Percentiles rank a stretch among this genome's conserved stretches.
These are phyloP conservation scores for Notarius lentiginosus DNA, from an alignment of 2,113 vertebrate genomes.

Conservation along the genomic window DNA sequence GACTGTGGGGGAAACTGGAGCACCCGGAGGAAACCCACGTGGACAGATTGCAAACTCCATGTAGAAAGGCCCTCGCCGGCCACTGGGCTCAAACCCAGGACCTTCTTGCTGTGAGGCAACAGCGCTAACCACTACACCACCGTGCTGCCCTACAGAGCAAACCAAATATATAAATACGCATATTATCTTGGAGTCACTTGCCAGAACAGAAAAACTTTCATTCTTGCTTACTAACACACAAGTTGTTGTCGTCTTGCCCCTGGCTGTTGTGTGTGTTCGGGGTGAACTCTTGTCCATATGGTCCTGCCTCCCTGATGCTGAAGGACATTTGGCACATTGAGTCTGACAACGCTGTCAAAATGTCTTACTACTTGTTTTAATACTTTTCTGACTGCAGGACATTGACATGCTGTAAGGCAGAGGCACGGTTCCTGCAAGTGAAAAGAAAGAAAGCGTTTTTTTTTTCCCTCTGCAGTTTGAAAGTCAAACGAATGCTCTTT, in stretches of 20 bases:
- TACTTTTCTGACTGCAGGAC: slow-evolving; percentile 18
- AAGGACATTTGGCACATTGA: slow-evolving; percentile 28
- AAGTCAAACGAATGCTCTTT: slow-evolving; percentile 33
- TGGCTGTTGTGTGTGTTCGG: slow-evolving; percentile 10
- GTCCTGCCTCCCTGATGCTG: slow-evolving; percentile 23
- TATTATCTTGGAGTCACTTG: background rate
- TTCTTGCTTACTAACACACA: background rate
- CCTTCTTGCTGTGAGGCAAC: too few relatives aligned
- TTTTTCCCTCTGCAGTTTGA: slow-evolving; percentile 25
- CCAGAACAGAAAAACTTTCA: background rate
- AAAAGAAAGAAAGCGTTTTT: background rate
- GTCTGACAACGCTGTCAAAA: slow-evolving; percentile 44
- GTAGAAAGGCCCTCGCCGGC: too few relatives aligned
- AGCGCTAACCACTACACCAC: too few relatives aligned
- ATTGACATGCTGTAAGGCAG: background rate
- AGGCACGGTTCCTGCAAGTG: background rate
- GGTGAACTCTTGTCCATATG: background rate
- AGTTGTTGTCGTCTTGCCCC: slow-evolving; percentile 17
- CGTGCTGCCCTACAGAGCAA: background rate
- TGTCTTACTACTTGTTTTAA: slow-evolving; percentile 21
- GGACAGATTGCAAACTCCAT: too few relatives aligned
- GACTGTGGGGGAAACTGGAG: too few relatives aligned
- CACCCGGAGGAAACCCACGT: too few relatives aligned
- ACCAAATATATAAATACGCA: background rate
- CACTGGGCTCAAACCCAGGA: too few relatives aligned